Percentiles rank a stretch among this genome's conserved stretches.
These are phyloP conservation scores for Pangasius mekongensis DNA, from an alignment of 2,797 vertebrate genomes.

Conservation along the genomic window DNA sequence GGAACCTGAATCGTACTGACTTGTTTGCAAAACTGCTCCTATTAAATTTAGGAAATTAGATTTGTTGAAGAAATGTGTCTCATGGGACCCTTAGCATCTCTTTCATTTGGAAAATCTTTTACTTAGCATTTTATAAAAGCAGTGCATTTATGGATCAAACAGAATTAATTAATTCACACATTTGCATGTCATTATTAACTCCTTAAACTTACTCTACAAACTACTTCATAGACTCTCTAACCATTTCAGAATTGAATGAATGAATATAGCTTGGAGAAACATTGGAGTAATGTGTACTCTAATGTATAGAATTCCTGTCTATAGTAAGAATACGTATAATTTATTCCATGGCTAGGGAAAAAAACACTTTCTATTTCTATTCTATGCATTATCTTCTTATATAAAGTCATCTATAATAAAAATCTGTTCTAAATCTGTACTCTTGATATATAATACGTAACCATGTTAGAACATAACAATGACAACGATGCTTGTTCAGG, in stretches of 20 bases:
- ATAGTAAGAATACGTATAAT: too few species aligned
- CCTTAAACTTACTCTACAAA: not conserved
- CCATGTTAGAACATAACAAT: not conserved
- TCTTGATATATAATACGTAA: too few species aligned
- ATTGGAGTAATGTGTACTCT: not conserved
- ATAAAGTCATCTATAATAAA: not conserved
- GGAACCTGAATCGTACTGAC: slow-evolving; percentile 18
- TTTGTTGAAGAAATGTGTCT: slow-evolving; percentile 45
- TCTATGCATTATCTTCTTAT: not conserved
- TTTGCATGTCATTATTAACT: slow-evolving; percentile 4
- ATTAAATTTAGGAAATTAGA: slow-evolving; percentile 52
- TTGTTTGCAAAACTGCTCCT: slow-evolving; percentile 31
- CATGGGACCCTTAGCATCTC: slow-evolving; percentile 32
- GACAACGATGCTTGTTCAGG: not conserved
- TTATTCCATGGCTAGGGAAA: too few species aligned
- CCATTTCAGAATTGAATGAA: not conserved
- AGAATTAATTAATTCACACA: not conserved
- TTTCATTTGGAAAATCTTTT: not conserved
- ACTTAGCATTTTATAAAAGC: not conserved
- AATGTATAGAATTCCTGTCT: too few species aligned
- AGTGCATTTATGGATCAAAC: not conserved
- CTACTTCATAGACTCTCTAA: not conserved
- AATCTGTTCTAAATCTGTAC: not conserved
- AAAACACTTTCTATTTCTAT: not conserved
- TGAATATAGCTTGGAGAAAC: not conserved